Percentiles rank a stretch among this genome's conserved stretches.
phyloP scores from a whole-genome alignment of 2,113 vertebrate species.

The Cynopterus brachyotis region DNA sequence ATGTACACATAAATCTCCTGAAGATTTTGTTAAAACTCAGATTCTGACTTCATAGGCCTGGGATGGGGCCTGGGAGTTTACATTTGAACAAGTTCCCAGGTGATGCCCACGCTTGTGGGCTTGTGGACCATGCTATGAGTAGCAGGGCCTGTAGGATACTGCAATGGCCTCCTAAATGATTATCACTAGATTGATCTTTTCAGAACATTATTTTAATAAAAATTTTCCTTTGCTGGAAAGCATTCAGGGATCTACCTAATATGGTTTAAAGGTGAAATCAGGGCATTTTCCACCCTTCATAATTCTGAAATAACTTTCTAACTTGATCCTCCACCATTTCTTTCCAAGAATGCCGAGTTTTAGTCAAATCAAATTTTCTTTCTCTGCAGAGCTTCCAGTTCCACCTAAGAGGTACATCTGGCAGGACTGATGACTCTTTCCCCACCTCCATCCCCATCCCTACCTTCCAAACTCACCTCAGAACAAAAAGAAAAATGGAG shows the following conservation, averaged over 20 bases:
- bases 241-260: neutral
- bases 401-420: neutral
- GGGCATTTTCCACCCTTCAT: neutral
- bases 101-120: neutral
- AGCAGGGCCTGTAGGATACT: neutral
- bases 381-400: neutral
- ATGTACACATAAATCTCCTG: neutral
- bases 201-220: neutral
- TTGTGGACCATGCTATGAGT: neutral
- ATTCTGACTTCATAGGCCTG: neutral
- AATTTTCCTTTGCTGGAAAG: neutral
- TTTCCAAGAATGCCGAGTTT: neutral
- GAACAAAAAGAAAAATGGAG: neutral
- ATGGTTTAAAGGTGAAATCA: neutral
- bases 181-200: neutral
- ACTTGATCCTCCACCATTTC: neutral
- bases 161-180: neutral
- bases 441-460: accelerated
- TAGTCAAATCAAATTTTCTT: conserved; percentile 5
- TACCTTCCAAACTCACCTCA: no score
- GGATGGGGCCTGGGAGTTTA: neutral
- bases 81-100: neutral
- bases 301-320: neutral
- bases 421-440: neutral
- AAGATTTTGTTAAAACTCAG: neutral